Base-by-base conservation (phyloP, 2,113 vertebrate genomes). In the Zosterops lateralis region DNA sequence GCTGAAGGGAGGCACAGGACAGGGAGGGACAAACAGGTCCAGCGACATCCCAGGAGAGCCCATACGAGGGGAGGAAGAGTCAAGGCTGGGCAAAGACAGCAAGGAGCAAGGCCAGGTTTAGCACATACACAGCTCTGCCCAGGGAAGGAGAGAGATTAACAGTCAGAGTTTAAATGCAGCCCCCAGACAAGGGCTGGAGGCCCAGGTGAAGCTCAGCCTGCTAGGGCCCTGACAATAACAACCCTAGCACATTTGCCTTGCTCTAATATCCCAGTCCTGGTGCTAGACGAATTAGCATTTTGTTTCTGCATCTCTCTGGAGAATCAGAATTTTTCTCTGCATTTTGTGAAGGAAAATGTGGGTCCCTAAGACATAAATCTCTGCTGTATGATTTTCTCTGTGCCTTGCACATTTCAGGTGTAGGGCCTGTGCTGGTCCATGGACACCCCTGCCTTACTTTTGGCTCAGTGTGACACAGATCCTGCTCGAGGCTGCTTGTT, bases 71-170 rank as follows among this genome's bases (percentile, higher is more conserved):
- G 6, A 66, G 20, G n/a, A 53, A 68, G 22, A 29, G 25, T 4
- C 21, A 11, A 31, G 9, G 21, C 9, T 53, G 38, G 21, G 10
- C 20, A 38, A 32, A 71, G 31, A 9, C 25, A 75, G 53, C 12
- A 20, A 26, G 28, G 28, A 62, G 2, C 31, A 57, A 62, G 18
- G 12, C 4, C 53, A 84, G 36, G 18, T 5, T 61, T 7, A 70
- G 32, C 25, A 65, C 5, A 2, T 2, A 45, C 21, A 20, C 2
- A 54, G 22, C 20, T 9, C 47, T 26, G 16, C n/a, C 6, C 3
- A 11, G 10, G 17, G 5, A 25, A 48, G 2, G 11, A 24, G 12
- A 2, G 0, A 1, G 2, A 2, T 26, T 3, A 53, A 24, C 24
- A 26, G 14, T 5, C 42, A 74, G 61, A 57, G 17, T 21, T 65